A percentile compares a stretch with the other conserved stretches of the same genome.
These are phyloP conservation scores for Enteromius viviparus DNA, from an alignment of 2,797 vertebrate species.

Conservation along the genomic window DNA sequence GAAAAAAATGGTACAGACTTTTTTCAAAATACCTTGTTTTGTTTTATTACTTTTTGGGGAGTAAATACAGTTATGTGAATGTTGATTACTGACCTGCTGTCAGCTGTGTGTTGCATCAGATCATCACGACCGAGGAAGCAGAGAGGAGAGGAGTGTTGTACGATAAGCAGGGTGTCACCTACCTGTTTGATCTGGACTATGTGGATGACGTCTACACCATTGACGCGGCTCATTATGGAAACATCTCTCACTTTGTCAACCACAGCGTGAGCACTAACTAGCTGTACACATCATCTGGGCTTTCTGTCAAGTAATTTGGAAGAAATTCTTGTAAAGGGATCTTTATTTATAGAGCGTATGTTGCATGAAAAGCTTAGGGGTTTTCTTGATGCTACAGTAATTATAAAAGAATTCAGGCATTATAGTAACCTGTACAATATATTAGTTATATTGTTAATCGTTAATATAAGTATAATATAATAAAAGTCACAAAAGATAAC, in stretches of 20 bases:
- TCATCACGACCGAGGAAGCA: constrained; percentile 89
- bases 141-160: constrained; percentile 86
- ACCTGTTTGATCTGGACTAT: constrained; percentile 93
- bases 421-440: not conserved
- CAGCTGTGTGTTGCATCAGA: constrained; percentile 69
- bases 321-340: not conserved
- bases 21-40: not conserved
- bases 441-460: too few species aligned
- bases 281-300: not conserved
- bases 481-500: not conserved
- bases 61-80: not conserved
- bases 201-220: constrained; percentile 93
- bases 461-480: not conserved
- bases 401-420: not conserved
- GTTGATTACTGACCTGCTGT: not conserved
- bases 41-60: not conserved
- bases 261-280: constrained; percentile 83
- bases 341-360: not conserved
- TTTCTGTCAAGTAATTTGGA: not conserved
- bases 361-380: not conserved
- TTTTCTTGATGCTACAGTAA: not conserved
- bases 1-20: not conserved
- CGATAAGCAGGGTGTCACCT: constrained; percentile 87
- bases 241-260: constrained; percentile 96
- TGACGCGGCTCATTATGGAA: constrained; percentile 89